These are phyloP conservation scores for Ochlodes sylvanus DNA, from an alignment of 2,888 invertebrate genomes.

Conservation along the genomic window DNA sequence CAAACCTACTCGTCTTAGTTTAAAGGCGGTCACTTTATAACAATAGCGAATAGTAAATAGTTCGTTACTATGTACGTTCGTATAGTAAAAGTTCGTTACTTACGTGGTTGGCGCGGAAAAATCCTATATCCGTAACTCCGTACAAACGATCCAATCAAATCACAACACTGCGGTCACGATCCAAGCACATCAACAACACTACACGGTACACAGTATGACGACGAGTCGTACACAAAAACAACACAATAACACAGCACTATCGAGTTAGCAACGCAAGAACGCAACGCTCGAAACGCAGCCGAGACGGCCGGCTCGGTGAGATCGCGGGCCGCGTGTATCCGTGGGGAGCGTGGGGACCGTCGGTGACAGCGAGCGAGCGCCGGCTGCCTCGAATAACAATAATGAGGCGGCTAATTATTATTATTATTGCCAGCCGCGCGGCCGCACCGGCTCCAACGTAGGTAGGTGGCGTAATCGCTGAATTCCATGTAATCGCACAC, in stretches of 20 bases:
- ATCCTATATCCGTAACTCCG: constrained; percentile 43
- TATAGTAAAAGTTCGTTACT: too few species aligned
- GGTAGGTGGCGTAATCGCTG: constrained; percentile 76
- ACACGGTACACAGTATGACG: constrained; percentile 40
- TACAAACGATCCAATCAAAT: constrained; percentile 55
- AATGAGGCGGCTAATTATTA: constrained; percentile 75
- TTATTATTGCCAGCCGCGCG: constrained; percentile 70
- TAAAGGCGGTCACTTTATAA: background rate
- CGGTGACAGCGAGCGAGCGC: constrained; percentile 40
- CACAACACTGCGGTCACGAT: constrained; percentile 53
- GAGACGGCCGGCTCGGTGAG: constrained; percentile 51
- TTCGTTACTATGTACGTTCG: too few species aligned
- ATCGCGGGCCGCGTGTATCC: constrained; percentile 64
- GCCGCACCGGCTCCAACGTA: constrained; percentile 57
- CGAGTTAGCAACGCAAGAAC: constrained; percentile 2
- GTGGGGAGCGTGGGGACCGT: constrained; percentile 45
- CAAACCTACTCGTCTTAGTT: background rate
- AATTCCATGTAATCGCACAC: constrained; percentile 72
- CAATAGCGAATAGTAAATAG: too few species aligned
- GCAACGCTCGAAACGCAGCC: constrained; percentile 48
- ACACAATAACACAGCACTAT: constrained; percentile 10
- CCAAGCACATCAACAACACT: constrained; percentile 55
- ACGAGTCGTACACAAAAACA: constrained; percentile 9
- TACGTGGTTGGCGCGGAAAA: background rate
- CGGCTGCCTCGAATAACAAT: constrained; percentile 63